Evolutionary conservation across 2,797 vertebrate species (phyloP), one percentile per base, ranked within the genome.

Genomic region (Smutsia gigantea): DNA sequence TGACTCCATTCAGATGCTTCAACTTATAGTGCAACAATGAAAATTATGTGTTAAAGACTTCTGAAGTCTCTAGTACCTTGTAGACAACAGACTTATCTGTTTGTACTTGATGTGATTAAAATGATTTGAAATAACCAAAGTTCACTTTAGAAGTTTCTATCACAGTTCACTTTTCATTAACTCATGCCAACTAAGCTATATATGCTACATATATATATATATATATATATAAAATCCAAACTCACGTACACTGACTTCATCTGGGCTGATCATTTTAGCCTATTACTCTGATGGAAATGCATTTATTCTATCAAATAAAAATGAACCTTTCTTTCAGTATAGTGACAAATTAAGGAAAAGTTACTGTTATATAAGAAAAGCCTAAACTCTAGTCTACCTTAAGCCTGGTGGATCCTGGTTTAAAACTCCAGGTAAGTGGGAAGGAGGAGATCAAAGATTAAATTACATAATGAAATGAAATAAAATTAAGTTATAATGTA

Each of bases 391-490:
- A 77, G 92, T 83, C 21, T 19, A 94, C 37, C 18, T 81, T 75
- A 94, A 85, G 29, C 12, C 78, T 77, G 18, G 59, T 51, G 37
- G 23, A 92, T 19, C 19, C 64, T 83, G 8, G 31, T 92, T 93
- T 96, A 88, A 96, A 97, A 92, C 25, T 93, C 81, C 21, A 78
- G 66, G 23, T 94, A 68, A 27, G 25, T 64, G 13, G 29, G 25
- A 87, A 95, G 4, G 7, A 82, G 31, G 15, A 75, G 5, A 94
- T n/a, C 55, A 97, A 95, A 93, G 23, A 18, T 37, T 94, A 97
- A 90, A 95, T 66, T 87, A 92, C 11, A 85, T 74, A 94, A 95
- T 71, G 25, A 98, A 94, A 94, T 68, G 4, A 82, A 96, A 85
- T 83, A 75, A 85, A 95, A 74, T 93, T 71, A 96, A 42, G 11